A percentile compares a stretch with the other conserved stretches of the same genome.
Evolutionary conservation across 30 jellyfish, hydroid and myxozoan species (phyloP).

Genomic region (Haliclystus octoradiatus): DNA sequence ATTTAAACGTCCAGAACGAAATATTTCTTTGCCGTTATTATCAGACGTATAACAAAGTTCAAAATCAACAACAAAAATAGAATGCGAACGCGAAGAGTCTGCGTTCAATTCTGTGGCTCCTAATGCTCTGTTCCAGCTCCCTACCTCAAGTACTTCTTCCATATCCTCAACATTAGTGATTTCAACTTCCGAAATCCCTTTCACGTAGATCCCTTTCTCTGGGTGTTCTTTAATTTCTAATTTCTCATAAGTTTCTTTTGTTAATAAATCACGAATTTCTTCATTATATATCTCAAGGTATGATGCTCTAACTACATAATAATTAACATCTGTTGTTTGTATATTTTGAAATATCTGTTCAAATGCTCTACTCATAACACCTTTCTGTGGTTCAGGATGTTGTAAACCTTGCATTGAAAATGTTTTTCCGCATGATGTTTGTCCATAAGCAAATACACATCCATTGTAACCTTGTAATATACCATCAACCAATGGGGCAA

Average conservation of each 20-base stretch:
- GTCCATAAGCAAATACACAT: slow-evolving; percentile 96
- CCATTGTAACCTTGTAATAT: slow-evolving; percentile 88
- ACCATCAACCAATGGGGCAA: slow-evolving; percentile 93
- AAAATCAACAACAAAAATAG: slow-evolving; percentile 78
- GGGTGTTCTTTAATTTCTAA: slow-evolving; percentile 95
- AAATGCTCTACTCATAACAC: slow-evolving; percentile 82
- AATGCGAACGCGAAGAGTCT: slow-evolving; percentile 96
- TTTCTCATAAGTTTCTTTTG: slow-evolving; percentile 63
- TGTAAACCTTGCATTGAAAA: slow-evolving; percentile 95
- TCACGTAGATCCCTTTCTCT: slow-evolving; percentile 87
- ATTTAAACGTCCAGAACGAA: slow-evolving; percentile 86
- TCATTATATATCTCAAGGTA: slow-evolving; percentile 89
- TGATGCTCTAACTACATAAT: slow-evolving; percentile 77
- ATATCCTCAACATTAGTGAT: slow-evolving; percentile 94
- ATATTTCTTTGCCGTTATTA: slow-evolving; percentile 61
- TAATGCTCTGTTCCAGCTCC: slow-evolving; percentile 94
- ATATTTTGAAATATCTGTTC: slow-evolving; percentile 80
- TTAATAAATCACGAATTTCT: slow-evolving; percentile 82
- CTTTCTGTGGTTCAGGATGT: slow-evolving; percentile 63
- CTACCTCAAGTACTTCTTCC: slow-evolving; percentile 98
- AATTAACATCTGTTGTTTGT: slow-evolving; percentile 81
- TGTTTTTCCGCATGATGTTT: slow-evolving; percentile 96
- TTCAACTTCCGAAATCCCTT: slow-evolving; percentile 76
- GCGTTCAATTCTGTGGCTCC: slow-evolving; percentile 96
- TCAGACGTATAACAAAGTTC: slow-evolving; percentile 90